Conservation (phyloP, 2,888 invertebrate genomes). For the Campoplex nolae region DNA sequence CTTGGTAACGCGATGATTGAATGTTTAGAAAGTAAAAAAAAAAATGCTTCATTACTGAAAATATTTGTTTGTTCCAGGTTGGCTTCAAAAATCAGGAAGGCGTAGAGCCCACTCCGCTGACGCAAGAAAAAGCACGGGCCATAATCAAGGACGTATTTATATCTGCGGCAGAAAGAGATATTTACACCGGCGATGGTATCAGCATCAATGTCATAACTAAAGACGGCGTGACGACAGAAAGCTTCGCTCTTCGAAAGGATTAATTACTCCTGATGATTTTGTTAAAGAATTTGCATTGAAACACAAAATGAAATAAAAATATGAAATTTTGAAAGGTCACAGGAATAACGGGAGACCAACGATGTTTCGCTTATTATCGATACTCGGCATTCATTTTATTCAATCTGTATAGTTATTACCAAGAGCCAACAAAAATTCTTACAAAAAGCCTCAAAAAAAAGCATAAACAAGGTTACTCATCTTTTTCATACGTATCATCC, state of each 20-base stretch:
- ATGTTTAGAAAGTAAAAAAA: background rate
- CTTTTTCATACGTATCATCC: background rate
- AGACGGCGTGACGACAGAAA: constrained; percentile 91
- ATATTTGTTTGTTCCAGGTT: constrained; percentile 85
- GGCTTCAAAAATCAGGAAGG: constrained; percentile 93
- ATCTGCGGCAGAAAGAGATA: constrained; percentile 99
- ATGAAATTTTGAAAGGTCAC: background rate
- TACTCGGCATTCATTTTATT: constrained; percentile 57
- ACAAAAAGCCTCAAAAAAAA: constrained; percentile 38
- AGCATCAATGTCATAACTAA: constrained; percentile 94
- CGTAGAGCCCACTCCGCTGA: constrained; percentile 87
- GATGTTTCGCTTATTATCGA: background rate
- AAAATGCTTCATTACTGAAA: background rate
- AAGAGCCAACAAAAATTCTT: constrained; percentile 49
- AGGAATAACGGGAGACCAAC: background rate
- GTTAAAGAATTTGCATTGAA: background rate
- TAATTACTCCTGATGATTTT: constrained; percentile 84
- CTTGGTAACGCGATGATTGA: background rate
- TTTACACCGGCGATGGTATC: constrained; percentile 97
- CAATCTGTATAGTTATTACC: constrained; percentile 44
- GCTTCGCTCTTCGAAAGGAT: constrained; percentile 94
- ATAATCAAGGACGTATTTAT: constrained; percentile 98
- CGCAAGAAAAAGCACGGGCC: constrained; percentile 92
- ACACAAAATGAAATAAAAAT: constrained; percentile 28
- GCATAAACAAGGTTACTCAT: constrained; percentile 30